Evolutionary conservation across 2,888 invertebrate species (phyloP), one percentile per base, ranked within the genome.

Genomic region (Odontothrips loti): DNA sequence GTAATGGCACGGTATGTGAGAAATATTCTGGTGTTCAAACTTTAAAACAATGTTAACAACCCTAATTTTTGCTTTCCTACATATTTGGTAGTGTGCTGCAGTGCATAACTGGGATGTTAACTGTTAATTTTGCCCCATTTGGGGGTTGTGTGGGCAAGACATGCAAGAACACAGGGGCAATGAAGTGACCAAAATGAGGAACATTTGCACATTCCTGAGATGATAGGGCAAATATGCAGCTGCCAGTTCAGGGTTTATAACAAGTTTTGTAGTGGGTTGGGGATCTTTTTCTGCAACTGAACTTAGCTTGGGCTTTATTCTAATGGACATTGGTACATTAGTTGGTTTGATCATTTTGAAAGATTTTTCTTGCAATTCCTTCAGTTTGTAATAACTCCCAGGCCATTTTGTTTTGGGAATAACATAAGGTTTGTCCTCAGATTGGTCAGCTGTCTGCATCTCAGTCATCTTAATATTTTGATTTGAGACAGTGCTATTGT

Each of bases 1-100:
- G 90, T 84, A 90, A 92, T 85, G 91, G 91, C 83, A 85, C 90
- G 86, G 93, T 93, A 86, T 90, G 92, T 89, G 80, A 80, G 27
- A 1, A 75, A n/a, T 63, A 15, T 82, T 80, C 48, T 63, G 47
- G 29, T 2, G 34, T 43, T 2, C 6, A 43, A 4, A 4, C 2
- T 43, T 43, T 6, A 6, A 43, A 43, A 43, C 6, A 2, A 4
- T 43, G 6, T 43, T 2, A 43, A 43, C 6, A 43, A 6, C 34
- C 34, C 34, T 43, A 43, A 43, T 43, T 43, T 6, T 6, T 43
- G 34, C 34, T 43, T 43, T 43, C 6, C 34, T 43, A 43, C 34
- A 43, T 43, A 4, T 6, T 6, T 43, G 34, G 34, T 43, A 4
- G 34, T 43, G 34, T 43, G 34, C 34, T 43, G 6, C 34, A 43